phyloP scores from a whole-genome alignment of 1,140 invertebrate genomes.

The Phocides pigmalion region DNA sequence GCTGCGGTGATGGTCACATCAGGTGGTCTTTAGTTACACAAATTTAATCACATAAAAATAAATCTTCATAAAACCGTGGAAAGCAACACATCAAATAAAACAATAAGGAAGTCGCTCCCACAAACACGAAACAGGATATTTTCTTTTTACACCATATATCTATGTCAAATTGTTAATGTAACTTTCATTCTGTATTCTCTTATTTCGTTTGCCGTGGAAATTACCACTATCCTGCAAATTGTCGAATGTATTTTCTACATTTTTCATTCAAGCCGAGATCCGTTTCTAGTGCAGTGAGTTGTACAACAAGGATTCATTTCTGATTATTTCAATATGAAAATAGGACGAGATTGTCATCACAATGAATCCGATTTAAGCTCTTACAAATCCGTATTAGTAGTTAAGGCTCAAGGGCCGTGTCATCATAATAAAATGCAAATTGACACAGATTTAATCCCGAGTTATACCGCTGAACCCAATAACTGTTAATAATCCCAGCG shows the following conservation, averaged over 20 bases:
- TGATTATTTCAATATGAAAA: constrained; percentile 34
- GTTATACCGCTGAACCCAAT: constrained; percentile 67
- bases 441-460: constrained; percentile 73
- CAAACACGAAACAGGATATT: constrained; percentile 37
- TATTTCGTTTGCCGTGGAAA: constrained; percentile 58
- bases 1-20: no score
- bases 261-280: constrained; percentile 11
- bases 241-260: constrained; percentile 51
- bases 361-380: constrained; percentile 55
- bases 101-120: constrained; percentile 23
- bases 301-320: constrained; percentile 34
- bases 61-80: no score
- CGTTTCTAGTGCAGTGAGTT: constrained; percentile 10
- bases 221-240: constrained; percentile 54
- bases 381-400: constrained; percentile 64
- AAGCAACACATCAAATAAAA: constrained; percentile 36
- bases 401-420: constrained; percentile 62
- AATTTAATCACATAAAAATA: no score
- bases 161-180: constrained; percentile 24
- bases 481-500: constrained; percentile 70
- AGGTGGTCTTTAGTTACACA: no score
- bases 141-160: constrained; percentile 13
- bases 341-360: constrained; percentile 38
- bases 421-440: constrained; percentile 80
- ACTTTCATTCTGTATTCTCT: constrained; percentile 39